Conservation (phyloP, 2,113 vertebrate species). For the Notiomystis cincta region DNA sequence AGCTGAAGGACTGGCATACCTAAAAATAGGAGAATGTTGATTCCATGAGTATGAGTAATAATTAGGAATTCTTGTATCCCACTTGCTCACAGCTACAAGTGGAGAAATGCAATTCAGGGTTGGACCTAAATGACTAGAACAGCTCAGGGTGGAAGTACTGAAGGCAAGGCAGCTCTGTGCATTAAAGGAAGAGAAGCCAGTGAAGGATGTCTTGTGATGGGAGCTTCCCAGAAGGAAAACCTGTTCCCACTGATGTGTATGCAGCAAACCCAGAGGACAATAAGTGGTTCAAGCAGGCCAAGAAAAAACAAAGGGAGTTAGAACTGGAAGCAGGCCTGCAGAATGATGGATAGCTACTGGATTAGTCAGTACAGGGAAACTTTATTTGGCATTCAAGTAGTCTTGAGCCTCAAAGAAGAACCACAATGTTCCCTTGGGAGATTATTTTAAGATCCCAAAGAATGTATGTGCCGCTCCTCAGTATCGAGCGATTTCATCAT, state of each 20-base stretch:
- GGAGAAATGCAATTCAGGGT: background rate
- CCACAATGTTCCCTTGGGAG: conserved; percentile 18
- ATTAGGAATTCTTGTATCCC: background rate
- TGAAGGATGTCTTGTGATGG: background rate
- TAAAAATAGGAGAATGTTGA: background rate
- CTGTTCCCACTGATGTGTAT: background rate
- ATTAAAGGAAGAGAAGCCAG: background rate
- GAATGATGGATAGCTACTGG: background rate
- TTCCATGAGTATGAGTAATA: background rate
- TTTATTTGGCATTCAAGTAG: conserved; percentile 7
- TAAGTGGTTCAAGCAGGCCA: background rate
- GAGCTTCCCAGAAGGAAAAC: background rate
- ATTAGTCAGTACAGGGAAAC: conserved; percentile 25
- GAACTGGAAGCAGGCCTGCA: background rate
- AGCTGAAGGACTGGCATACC: background rate
- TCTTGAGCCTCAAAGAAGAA: background rate
- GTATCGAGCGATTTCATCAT: background rate
- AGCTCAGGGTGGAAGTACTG: background rate
- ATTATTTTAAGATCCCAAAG: conserved; percentile 52
- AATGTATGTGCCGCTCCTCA: background rate
- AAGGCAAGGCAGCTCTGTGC: background rate
- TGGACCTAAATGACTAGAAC: background rate
- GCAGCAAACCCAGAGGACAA: background rate
- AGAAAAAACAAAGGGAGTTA: background rate
- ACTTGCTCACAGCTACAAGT: background rate